phyloP scores from a whole-genome alignment of 2,888 invertebrate species.

The Lasioglossum pauxillum region DNA sequence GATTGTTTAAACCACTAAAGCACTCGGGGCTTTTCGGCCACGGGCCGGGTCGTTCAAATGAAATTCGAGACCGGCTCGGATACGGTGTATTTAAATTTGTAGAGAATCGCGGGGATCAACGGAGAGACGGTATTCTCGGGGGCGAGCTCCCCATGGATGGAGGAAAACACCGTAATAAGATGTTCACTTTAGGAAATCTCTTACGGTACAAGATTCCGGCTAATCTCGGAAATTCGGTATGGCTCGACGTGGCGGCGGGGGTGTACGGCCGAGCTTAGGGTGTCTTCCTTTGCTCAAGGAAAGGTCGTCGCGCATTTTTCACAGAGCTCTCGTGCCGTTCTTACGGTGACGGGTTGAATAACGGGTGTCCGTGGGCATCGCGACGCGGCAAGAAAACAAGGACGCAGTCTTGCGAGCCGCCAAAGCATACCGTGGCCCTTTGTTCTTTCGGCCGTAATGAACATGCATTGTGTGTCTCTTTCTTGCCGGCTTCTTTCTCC shows the following conservation, averaged over 20 bases:
- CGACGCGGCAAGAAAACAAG: conserved; percentile 24
- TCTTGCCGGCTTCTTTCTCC: conserved; percentile 20
- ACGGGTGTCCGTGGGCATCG: conserved; percentile 41
- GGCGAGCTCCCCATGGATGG: conserved; percentile 1
- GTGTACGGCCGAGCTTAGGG: conserved; percentile 11
- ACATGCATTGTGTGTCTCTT: conserved; percentile 53
- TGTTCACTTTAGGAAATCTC: conserved; percentile 42
- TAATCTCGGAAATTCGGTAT: conserved; percentile 39
- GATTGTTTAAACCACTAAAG: not conserved
- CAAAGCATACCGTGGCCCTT: conserved; percentile 44
- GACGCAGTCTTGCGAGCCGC: conserved; percentile 32
- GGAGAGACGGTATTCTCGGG: not conserved
- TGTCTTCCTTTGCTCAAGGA: conserved; percentile 34
- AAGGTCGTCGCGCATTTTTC: conserved; percentile 49
- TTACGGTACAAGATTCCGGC: conserved; percentile 37
- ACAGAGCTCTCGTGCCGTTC: conserved; percentile 31
- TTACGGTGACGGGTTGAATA: conserved; percentile 45
- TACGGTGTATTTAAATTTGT: conserved; percentile 16
- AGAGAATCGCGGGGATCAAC: not conserved
- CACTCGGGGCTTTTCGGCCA: not conserved
- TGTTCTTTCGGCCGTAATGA: conserved; percentile 62
- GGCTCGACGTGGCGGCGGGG: not conserved
- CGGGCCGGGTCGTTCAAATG: not conserved
- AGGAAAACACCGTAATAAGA: conserved; percentile 23
- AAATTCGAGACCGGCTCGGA: not conserved